Evolutionary conservation across 2,113 vertebrate species (phyloP).

Genomic region (Cynocephalus volans): DNA sequence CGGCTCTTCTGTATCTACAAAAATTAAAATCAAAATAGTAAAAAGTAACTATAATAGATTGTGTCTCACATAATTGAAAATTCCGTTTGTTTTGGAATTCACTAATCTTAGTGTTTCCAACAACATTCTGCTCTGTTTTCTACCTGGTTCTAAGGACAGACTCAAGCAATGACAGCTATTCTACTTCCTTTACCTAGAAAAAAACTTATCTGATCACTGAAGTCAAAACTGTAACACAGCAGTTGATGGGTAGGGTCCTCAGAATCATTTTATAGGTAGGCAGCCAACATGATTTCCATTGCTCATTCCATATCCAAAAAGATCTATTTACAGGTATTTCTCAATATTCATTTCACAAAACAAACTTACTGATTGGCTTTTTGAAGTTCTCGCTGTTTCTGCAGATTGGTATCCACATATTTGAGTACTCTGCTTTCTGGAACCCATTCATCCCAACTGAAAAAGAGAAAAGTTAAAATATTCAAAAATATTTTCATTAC

Average conservation of each 20-base stretch:
- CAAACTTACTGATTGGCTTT: constrained; percentile 98
- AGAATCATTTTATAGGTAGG: not conserved
- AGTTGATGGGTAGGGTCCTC: not conserved
- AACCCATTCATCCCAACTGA: constrained; percentile 99
- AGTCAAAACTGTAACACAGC: not conserved
- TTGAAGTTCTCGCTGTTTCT: constrained; percentile 99
- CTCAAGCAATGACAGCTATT: not conserved
- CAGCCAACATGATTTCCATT: not conserved
- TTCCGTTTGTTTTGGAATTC: constrained; percentile 23
- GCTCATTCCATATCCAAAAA: not conserved
- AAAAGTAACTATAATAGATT: not conserved
- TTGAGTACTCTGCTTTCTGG: constrained; percentile 99
- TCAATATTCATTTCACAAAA: not conserved
- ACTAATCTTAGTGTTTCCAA: not conserved
- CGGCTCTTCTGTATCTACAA: not conserved
- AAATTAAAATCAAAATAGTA: not conserved
- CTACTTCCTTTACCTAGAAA: not conserved
- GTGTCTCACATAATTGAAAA: not conserved
- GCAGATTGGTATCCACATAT: constrained; percentile 99
- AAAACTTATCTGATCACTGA: not conserved
- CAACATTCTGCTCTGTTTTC: not conserved
- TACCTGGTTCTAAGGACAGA: not conserved
- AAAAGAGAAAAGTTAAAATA: constrained; percentile 74
- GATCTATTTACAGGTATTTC: not conserved
- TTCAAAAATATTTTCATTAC: not conserved